These are phyloP conservation scores for Capreolus pygargus DNA, from an alignment of 2,113 vertebrate species.

Conservation along the genomic window DNA sequence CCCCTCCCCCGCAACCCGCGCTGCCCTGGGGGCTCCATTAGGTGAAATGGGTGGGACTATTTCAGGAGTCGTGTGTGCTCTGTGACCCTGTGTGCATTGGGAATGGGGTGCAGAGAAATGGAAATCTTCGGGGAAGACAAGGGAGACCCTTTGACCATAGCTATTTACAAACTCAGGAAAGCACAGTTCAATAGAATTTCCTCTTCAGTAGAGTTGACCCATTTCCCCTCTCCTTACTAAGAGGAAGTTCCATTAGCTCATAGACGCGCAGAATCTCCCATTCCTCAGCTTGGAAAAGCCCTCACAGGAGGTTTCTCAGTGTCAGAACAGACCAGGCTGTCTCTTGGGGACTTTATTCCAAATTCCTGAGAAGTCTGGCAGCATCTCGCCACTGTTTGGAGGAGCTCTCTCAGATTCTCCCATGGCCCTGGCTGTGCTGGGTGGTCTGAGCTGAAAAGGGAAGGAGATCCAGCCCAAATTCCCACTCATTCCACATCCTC, in stretches of 20 bases:
- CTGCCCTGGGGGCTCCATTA: neutral
- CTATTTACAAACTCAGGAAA: slow-evolving; percentile 54
- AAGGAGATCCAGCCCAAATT: rapidly evolving
- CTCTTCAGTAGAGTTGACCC: slow-evolving; percentile 1
- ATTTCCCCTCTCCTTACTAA: neutral
- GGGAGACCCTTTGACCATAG: neutral
- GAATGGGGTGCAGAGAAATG: rapidly evolving
- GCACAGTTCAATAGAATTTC: slow-evolving; percentile 50
- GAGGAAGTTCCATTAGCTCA: slow-evolving; percentile 44
- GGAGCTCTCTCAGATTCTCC: neutral
- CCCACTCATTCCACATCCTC: neutral
- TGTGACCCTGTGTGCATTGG: rapidly evolving
- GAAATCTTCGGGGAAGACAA: neutral
- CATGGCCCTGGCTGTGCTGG: neutral
- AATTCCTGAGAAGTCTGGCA: slow-evolving; percentile 34
- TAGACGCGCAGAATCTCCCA: slow-evolving; percentile 12
- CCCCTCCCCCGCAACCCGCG: neutral
- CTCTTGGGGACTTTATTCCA: neutral
- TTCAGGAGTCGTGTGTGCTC: neutral
- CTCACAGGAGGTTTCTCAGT: neutral
- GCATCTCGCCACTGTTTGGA: neutral
- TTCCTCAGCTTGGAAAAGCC: slow-evolving; percentile 54
- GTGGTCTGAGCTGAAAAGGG: neutral
- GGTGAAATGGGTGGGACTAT: neutral
- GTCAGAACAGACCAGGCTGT: neutral